A percentile compares a stretch with the other conserved stretches of the same genome.
Evolutionary conservation across 2,888 invertebrate genomes (phyloP).

Genomic region (Clepsis dumicolana): DNA sequence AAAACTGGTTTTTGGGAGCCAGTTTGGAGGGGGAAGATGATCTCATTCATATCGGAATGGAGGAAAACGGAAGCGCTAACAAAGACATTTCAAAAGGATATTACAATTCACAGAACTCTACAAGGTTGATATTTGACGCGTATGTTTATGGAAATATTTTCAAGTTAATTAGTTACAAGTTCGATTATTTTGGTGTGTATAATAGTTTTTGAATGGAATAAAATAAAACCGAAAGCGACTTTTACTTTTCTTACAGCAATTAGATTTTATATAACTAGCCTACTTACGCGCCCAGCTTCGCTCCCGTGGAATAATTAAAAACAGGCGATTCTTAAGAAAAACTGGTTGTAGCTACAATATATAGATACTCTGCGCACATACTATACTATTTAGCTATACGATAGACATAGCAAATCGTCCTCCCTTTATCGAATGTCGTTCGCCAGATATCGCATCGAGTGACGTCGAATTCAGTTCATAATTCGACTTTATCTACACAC

Average conservation of each 20-base stretch:
- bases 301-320: no score
- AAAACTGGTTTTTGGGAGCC: constrained; percentile 9
- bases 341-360: no score
- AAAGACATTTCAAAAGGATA: neutral
- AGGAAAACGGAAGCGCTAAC: constrained; percentile 41
- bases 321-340: no score
- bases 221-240: no score
- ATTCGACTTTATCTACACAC: no score
- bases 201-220: no score
- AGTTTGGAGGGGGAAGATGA: neutral
- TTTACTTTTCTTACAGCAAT: no score
- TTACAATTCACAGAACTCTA: neutral
- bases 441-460: constrained; percentile 19
- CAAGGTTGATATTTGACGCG: neutral
- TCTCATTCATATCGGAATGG: constrained; percentile 24
- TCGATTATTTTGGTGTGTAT: no score
- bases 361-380: neutral
- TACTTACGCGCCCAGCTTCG: no score
- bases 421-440: constrained; percentile 35
- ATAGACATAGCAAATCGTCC: constrained; percentile 31
- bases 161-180: no score
- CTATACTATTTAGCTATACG: constrained; percentile 6
- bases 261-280: no score
- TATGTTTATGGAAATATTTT: neutral
- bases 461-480: constrained; percentile 21